Conservation (phyloP, 1,140 invertebrate species). For the Ylistrum balloti region DNA sequence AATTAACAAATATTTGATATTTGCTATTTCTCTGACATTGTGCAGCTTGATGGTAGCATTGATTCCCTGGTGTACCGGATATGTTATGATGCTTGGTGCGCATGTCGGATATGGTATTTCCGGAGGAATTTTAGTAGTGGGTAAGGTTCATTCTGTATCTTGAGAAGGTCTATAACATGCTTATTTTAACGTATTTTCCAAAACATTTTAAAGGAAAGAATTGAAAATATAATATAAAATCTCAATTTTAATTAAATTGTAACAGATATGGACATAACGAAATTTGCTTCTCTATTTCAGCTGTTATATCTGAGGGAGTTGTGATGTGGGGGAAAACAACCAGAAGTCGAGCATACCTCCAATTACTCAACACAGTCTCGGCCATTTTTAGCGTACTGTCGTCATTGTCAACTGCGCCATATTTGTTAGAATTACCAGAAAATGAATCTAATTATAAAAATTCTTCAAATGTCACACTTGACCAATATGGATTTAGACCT, state of each 20-base stretch:
- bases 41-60: slow-evolving; percentile 56
- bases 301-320: not conserved
- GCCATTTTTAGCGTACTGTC: slow-evolving; percentile 50
- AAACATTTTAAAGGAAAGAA: no score
- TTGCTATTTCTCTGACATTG: slow-evolving; percentile 54
- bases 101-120: slow-evolving; percentile 68
- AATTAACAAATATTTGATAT: slow-evolving; percentile 44
- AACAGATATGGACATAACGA: no score
- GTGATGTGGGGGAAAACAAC: not conserved
- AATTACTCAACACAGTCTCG: slow-evolving; percentile 40
- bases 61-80: slow-evolving; percentile 62
- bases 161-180: no score
- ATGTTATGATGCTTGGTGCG: slow-evolving; percentile 56
- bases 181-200: no score
- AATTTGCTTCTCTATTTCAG: no score
- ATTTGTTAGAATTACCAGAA: not conserved
- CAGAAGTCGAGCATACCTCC: not conserved
- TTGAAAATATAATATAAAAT: no score
- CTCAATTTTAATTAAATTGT: no score
- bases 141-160: no score
- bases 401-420: slow-evolving; percentile 50
- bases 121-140: slow-evolving; percentile 76
- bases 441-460: not conserved
- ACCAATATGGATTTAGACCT: not conserved
- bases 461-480: not conserved